These are phyloP conservation scores for Oryzias dopingdopingensis DNA, from an alignment of 2,797 vertebrate species.

Conservation along the genomic window DNA sequence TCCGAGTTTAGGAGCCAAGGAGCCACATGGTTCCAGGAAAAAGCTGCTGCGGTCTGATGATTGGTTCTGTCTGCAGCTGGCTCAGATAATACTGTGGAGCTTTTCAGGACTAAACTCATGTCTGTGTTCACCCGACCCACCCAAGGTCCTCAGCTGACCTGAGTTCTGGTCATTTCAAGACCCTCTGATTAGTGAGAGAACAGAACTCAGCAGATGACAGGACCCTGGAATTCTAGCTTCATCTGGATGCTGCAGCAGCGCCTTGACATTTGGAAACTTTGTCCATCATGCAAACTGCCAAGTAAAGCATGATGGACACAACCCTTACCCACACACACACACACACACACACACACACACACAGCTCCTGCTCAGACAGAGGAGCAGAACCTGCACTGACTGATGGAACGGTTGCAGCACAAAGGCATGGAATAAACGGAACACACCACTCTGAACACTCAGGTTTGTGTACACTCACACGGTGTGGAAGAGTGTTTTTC, in stretches of 20 bases:
- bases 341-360: conserved; percentile 7
- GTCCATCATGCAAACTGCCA: conserved; percentile 60
- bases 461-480: conserved; percentile 1
- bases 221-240: conserved; percentile 14
- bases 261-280: conserved; percentile 68
- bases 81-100: conserved; percentile 4
- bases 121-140: neutral
- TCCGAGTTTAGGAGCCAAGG: conserved; percentile 16
- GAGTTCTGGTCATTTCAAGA: neutral
- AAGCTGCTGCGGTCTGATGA: conserved; percentile 22
- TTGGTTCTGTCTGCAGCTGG: conserved; percentile 6
- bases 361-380: conserved; percentile 54
- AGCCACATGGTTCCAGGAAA: conserved; percentile 32
- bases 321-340: too few species aligned
- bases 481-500: too few species aligned
- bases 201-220: too few species aligned
- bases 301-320: conserved; percentile 48
- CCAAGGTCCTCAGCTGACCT: neutral
- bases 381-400: conserved; percentile 62
- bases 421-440: conserved; percentile 69
- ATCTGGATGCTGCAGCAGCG: conserved; percentile 54
- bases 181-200: too few species aligned
- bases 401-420: conserved; percentile 61
- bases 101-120: conserved; percentile 13
- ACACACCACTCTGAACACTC: too few species aligned